Conservation (phyloP, 2,888 invertebrate genomes). For the Axea sp. region DNA sequence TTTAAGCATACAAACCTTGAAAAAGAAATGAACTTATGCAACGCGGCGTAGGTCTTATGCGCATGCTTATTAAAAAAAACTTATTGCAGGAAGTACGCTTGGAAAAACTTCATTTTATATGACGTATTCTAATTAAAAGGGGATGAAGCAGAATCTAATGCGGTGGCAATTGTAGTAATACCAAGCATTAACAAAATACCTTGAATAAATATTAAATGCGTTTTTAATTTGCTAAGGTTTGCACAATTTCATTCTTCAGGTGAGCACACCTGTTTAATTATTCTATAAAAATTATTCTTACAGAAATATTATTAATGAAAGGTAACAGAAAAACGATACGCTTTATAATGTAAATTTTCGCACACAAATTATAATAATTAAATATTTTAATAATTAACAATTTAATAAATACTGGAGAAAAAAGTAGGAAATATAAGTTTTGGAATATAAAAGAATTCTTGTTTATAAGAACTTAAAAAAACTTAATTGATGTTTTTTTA, state of each 20-base stretch:
- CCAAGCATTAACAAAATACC: background rate
- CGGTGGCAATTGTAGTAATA: too few relatives aligned
- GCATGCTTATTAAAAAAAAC: constrained; percentile 35
- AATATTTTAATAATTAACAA: too few relatives aligned
- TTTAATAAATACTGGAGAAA: too few relatives aligned
- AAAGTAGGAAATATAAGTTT: too few relatives aligned
- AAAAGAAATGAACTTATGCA: constrained; percentile 49
- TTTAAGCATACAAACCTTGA: constrained; percentile 25
- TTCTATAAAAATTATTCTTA: too few relatives aligned
- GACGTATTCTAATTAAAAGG: constrained; percentile 29
- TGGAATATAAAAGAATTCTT: too few relatives aligned
- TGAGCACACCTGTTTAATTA: constrained; percentile 15
- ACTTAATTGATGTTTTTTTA: too few relatives aligned
- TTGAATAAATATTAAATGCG: constrained; percentile 15
- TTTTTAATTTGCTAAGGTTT: constrained; percentile 6
- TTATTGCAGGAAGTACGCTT: constrained; percentile 50
- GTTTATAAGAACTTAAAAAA: too few relatives aligned
- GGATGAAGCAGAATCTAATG: background rate
- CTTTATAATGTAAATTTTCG: too few relatives aligned
- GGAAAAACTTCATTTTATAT: constrained; percentile 19
- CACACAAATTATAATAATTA: too few relatives aligned
- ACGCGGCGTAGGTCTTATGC: constrained; percentile 9
- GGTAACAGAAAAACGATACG: too few relatives aligned
- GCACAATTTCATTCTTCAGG: background rate
- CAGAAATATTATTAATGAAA: too few relatives aligned